phyloP scores from a whole-genome alignment of 2,888 invertebrate genomes.

The Lithophane semibrunnea region DNA sequence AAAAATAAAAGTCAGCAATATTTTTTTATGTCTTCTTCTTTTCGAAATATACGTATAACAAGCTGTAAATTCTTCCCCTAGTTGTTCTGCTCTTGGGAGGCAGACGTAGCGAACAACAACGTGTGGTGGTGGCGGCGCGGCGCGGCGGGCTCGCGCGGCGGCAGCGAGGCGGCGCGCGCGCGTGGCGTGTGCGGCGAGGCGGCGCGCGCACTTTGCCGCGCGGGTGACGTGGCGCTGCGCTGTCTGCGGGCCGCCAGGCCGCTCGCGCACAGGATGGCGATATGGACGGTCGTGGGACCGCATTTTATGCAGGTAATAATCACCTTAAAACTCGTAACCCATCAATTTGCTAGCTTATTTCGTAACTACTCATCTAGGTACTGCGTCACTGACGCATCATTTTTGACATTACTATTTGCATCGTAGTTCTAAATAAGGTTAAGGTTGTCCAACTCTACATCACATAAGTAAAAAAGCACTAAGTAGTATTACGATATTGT shows the following conservation, averaged over 20 bases:
- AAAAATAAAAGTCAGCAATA: too few species aligned
- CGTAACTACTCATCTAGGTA: neutral
- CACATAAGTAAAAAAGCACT: neutral
- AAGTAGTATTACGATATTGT: neutral
- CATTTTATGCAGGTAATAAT: constrained; percentile 96
- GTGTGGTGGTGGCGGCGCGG: constrained; percentile 74
- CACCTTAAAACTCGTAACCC: neutral
- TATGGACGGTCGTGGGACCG: constrained; percentile 97
- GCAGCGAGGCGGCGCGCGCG: constrained; percentile 87
- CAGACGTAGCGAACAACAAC: constrained; percentile 81
- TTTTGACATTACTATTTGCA: neutral
- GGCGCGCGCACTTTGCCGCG: constrained; percentile 93
- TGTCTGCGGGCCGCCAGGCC: constrained; percentile 97
- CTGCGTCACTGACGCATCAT: neutral
- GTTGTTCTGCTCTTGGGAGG: constrained; percentile 83
- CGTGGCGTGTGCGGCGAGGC: constrained; percentile 73
- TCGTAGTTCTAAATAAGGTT: neutral
- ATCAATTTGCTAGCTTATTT: neutral
- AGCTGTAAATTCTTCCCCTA: constrained; percentile 27
- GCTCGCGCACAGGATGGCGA: constrained; percentile 96
- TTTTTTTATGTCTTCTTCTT: neutral
- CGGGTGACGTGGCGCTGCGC: constrained; percentile 96
- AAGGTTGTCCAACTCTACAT: neutral
- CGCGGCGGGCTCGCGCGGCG: constrained; percentile 65
- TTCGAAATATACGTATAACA: neutral